These are phyloP conservation scores for Epizoanthus ramosus DNA, from an alignment of 92 coral and sea anemone species.

Conservation along the genomic window DNA sequence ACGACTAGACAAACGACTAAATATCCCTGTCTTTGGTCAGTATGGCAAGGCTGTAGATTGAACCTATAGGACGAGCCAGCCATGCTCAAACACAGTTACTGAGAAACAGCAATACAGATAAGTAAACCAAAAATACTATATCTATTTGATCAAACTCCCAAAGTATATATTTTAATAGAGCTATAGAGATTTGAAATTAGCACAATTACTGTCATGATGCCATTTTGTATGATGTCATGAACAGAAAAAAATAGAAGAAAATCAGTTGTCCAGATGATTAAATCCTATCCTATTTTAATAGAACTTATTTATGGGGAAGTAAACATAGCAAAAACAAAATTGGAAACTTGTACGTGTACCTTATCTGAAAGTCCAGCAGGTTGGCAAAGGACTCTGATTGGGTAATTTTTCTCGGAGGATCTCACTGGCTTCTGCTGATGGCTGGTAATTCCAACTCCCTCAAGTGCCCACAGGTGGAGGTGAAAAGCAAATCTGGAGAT, in stretches of 20 bases:
- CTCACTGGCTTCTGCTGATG: conserved; percentile 86
- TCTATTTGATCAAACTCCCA: too few relatives aligned
- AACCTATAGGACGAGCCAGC: too few relatives aligned
- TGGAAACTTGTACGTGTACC: conserved; percentile 49
- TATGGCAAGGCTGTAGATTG: too few relatives aligned
- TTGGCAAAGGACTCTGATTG: conserved; percentile 97
- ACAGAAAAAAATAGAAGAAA: too few relatives aligned
- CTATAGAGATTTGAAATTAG: too few relatives aligned
- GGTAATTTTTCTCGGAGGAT: conserved; percentile 89
- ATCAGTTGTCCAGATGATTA: too few relatives aligned
- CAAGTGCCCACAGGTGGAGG: conserved; percentile 89
- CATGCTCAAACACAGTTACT: too few relatives aligned
- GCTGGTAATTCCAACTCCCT: conserved; percentile 91
- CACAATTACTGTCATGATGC: neutral
- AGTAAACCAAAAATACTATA: neutral
- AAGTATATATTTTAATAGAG: too few relatives aligned
- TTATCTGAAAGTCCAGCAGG: conserved; percentile 98
- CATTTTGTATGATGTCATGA: neutral
- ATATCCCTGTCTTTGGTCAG: too few relatives aligned
- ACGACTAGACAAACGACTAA: too few relatives aligned
- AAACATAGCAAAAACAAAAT: neutral
- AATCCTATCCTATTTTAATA: too few relatives aligned
- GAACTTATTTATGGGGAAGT: too few relatives aligned
- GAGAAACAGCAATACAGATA: neutral
- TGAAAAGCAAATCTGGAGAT: conserved; percentile 89